These are phyloP conservation scores for Natrix natrix DNA, from an alignment of 2,797 vertebrate species.

Conservation along the genomic window DNA sequence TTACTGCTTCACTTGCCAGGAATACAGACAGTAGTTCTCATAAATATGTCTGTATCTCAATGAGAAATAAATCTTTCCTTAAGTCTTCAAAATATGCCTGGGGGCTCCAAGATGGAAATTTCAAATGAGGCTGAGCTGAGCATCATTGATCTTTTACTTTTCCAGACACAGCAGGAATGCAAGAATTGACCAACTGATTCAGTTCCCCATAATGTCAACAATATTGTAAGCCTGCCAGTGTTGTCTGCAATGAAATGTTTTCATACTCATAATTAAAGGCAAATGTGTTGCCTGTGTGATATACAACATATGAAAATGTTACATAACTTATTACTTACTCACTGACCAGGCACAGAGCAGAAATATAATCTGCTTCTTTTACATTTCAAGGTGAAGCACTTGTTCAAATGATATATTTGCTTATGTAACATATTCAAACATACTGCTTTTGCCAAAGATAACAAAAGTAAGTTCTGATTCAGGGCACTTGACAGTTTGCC, in stretches of 20 bases:
- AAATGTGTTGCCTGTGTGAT: neutral
- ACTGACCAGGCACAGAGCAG: neutral
- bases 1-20: neutral
- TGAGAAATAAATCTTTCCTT: neutral
- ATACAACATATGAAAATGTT: neutral
- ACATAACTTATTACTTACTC: conserved; percentile 10
- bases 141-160: neutral
- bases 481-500: neutral
- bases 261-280: neutral
- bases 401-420: neutral
- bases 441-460: neutral
- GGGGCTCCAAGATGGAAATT: neutral
- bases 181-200: neutral
- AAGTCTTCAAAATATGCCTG: neutral
- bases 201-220: neutral
- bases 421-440: neutral
- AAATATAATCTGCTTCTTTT: neutral
- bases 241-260: neutral
- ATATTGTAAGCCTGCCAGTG: neutral
- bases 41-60: neutral
- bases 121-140: neutral
- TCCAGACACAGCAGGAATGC: neutral
- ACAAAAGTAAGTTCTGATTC: neutral
- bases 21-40: neutral
- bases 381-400: neutral